phyloP scores from a whole-genome alignment of 2,797 vertebrate genomes.

The Fratercula arctica region DNA sequence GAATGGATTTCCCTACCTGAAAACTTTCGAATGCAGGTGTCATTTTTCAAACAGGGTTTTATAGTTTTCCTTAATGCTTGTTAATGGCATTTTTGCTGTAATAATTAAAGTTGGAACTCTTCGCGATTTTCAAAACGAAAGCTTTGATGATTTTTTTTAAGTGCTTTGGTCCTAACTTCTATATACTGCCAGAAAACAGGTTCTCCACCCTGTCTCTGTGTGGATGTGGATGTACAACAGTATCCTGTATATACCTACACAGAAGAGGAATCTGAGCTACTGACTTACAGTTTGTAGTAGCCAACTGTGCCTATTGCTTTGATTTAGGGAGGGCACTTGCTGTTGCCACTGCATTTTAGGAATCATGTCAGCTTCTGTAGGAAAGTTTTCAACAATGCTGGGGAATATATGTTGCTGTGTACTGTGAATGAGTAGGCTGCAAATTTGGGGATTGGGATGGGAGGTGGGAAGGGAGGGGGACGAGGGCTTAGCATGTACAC shows the following conservation, averaged over 20 bases:
- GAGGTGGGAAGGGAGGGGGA: slow-evolving; percentile 12
- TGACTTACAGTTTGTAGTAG: slow-evolving; percentile 73
- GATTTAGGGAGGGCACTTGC: slow-evolving; percentile 69
- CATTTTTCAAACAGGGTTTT: slow-evolving; percentile 73
- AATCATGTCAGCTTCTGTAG: slow-evolving; percentile 64
- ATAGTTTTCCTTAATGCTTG: slow-evolving; percentile 48
- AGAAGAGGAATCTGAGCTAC: slow-evolving; percentile 74
- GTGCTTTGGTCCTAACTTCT: slow-evolving; percentile 75
- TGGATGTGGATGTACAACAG: slow-evolving; percentile 35
- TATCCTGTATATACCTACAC: slow-evolving; percentile 44
- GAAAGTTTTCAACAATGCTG: slow-evolving; percentile 24
- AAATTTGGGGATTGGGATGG: slow-evolving; percentile 6
- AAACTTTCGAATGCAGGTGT: slow-evolving; percentile 57
- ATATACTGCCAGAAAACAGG: slow-evolving; percentile 75
- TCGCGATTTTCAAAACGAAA: slow-evolving; percentile 68
- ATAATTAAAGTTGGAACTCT: slow-evolving; percentile 51
- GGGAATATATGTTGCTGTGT: slow-evolving; percentile 49
- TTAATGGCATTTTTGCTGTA: slow-evolving; percentile 47
- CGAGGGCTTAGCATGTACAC: slow-evolving; percentile 35
- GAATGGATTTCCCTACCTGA: slow-evolving; percentile 62
- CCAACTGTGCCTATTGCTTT: slow-evolving; percentile 79
- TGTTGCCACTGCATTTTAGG: slow-evolving; percentile 68
- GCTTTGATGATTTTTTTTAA: slow-evolving; percentile 62
- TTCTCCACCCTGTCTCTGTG: slow-evolving; percentile 64
- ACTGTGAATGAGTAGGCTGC: slow-evolving; percentile 47